These are phyloP conservation scores for Ctenoplectra terminalis DNA, from an alignment of 1,140 invertebrate genomes.

Conservation along the genomic window DNA sequence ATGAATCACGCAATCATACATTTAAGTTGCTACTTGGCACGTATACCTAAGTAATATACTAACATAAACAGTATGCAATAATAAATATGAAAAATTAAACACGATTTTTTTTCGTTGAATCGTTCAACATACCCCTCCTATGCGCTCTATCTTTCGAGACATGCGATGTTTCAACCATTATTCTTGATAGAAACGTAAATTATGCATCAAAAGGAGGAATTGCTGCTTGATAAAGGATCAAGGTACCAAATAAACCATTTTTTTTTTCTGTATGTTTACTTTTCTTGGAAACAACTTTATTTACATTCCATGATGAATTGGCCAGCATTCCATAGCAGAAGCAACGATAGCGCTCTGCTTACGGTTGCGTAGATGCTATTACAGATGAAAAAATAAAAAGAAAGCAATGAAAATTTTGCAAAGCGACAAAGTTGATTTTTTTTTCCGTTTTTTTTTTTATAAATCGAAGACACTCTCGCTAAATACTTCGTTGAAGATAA, in stretches of 20 bases:
- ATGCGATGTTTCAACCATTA: not conserved
- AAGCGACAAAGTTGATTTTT: not conserved
- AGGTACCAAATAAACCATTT: not conserved
- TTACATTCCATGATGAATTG: constrained; percentile 32
- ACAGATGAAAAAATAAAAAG: not conserved
- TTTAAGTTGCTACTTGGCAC: constrained; percentile 84
- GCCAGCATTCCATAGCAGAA: not conserved
- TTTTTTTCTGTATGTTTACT: not conserved
- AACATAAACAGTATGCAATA: constrained; percentile 84
- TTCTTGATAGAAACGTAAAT: constrained; percentile 8
- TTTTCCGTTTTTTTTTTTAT: not conserved
- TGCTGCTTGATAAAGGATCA: not conserved
- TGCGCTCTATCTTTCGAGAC: not conserved
- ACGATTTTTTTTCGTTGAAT: constrained; percentile 30
- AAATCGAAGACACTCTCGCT: not conserved
- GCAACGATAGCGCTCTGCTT: not conserved
- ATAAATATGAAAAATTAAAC: constrained; percentile 82
- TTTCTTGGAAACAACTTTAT: constrained; percentile 49
- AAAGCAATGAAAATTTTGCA: not conserved
- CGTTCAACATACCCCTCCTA: not conserved
- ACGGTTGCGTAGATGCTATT: not conserved
- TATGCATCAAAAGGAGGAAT: not conserved
- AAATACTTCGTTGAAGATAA: not conserved
- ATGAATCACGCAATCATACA: constrained; percentile 83
- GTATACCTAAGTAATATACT: constrained; percentile 84